phyloP scores from a whole-genome alignment of 2,888 invertebrate genomes.

The Micoletzkya japonica region DNA sequence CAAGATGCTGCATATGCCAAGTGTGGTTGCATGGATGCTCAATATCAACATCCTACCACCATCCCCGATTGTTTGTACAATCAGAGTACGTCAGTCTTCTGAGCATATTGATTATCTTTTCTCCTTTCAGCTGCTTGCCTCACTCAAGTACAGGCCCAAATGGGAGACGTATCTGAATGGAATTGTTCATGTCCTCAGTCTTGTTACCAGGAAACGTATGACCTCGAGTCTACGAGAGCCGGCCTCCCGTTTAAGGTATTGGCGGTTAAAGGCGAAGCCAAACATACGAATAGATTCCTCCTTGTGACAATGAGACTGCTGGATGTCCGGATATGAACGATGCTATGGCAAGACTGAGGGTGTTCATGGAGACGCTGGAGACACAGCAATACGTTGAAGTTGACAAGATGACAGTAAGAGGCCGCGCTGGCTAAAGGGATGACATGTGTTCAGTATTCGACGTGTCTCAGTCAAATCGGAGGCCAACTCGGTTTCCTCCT shows the following conservation, averaged over 20 bases:
- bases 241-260: constrained; percentile 10
- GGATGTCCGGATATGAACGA: constrained; percentile 10
- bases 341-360: not conserved
- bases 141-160: too few relatives aligned
- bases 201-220: constrained; percentile 8
- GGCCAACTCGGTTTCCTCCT: too few relatives aligned
- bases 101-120: too few relatives aligned
- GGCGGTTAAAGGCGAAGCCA: too few relatives aligned
- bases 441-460: too few relatives aligned
- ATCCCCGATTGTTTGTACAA: too few relatives aligned
- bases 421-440: too few relatives aligned
- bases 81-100: too few relatives aligned
- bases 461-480: too few relatives aligned
- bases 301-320: constrained; percentile 4
- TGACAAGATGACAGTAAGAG: constrained; percentile 15
- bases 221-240: not conserved
- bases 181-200: constrained; percentile 3
- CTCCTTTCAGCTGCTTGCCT: too few relatives aligned
- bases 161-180: constrained; percentile 1
- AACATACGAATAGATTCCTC: constrained; percentile 17
- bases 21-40: constrained; percentile 18
- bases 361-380: constrained; percentile 21
- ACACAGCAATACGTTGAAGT: constrained; percentile 3
- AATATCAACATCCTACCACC: too few relatives aligned
- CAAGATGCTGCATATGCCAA: constrained; percentile 4